Evolutionary conservation across 2,888 invertebrate species (phyloP), one percentile per base, ranked within the genome.

Genomic region (Dasypolia templi): DNA sequence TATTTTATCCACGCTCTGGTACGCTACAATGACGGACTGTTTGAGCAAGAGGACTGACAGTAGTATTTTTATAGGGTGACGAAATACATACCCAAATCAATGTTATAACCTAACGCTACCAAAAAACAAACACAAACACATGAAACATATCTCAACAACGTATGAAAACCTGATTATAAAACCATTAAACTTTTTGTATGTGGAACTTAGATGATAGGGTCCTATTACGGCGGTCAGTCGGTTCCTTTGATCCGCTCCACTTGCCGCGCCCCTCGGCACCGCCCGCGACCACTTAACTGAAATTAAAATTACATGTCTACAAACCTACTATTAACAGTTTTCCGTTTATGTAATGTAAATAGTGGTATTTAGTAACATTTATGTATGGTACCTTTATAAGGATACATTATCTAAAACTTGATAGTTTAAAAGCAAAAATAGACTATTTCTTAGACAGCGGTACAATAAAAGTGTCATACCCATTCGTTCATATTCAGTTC

Each of bases 301-400:
- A 92, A 93, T 93, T 92, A 92, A 92, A 93, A 93, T 91, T 90
- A 92, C 92, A 92, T 90, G 89, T 86, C 72, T 82, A 79, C 74
- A 67, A 14, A 29, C 58, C 56, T 61, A 73, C 79, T 79, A 82
- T 79, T 86, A 77, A 17, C 72, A 69, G 66, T 69, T 82, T 69
- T 80, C 71, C 22, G 53, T 75, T 51, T 22, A 46, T 44, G 68
- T 75, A 44, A 55, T 49, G 79, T 74, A 79, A 68, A 79, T 65
- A 72, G 14, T 22, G 53, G 26, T 75, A 74, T 56, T 66, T 46
- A 29, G 44, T 46, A 55, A 29, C 35, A 53, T 64, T 35, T 64
- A 61, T 74, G 22, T 46, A 39, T 65, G 35, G 29, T 29, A 11
- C 22, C 3, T 68, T 32, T 22, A 29, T 51, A 22, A 65, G n/a